A percentile compares a stretch with the other conserved stretches of the same genome.
These are phyloP conservation scores for Mystacornis crossleyi DNA, from an alignment of 2,113 vertebrate genomes.

Conservation along the genomic window DNA sequence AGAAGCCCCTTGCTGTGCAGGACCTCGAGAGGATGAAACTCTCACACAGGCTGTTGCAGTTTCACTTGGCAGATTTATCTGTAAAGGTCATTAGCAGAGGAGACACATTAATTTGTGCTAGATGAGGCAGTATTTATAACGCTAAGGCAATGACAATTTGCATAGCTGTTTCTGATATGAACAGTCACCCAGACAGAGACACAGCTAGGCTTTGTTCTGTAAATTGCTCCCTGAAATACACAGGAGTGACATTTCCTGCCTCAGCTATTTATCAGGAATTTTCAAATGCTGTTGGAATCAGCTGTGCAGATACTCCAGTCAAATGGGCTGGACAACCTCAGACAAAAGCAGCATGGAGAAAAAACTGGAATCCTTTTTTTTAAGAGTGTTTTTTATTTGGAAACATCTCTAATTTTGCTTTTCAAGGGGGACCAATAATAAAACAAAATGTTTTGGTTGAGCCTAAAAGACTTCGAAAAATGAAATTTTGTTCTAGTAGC, in stretches of 20 bases:
- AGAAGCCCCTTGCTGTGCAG: neutral
- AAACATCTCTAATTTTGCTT: neutral
- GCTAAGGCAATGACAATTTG: conserved; percentile 29
- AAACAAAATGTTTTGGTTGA: neutral
- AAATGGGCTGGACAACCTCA: neutral
- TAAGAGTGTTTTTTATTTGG: neutral
- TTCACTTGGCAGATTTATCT: neutral
- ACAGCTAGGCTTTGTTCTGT: neutral
- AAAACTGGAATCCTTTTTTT: neutral
- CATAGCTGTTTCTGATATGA: neutral
- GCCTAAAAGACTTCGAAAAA: neutral
- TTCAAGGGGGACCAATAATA: neutral
- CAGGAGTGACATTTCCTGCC: neutral
- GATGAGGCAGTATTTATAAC: conserved; percentile 8
- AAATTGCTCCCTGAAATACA: neutral
- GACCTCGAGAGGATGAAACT: neutral
- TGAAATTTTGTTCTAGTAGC: neutral
- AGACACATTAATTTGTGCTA: conserved; percentile 10
- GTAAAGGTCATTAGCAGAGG: conserved; percentile 31
- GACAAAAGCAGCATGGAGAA: neutral
- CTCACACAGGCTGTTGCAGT: neutral
- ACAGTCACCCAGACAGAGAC: neutral
- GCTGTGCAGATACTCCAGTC: neutral
- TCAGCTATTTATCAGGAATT: neutral
- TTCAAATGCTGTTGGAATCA: neutral